Evolutionary conservation across 2,888 invertebrate species (phyloP).

Genomic region (Invenusta paracnida): DNA sequence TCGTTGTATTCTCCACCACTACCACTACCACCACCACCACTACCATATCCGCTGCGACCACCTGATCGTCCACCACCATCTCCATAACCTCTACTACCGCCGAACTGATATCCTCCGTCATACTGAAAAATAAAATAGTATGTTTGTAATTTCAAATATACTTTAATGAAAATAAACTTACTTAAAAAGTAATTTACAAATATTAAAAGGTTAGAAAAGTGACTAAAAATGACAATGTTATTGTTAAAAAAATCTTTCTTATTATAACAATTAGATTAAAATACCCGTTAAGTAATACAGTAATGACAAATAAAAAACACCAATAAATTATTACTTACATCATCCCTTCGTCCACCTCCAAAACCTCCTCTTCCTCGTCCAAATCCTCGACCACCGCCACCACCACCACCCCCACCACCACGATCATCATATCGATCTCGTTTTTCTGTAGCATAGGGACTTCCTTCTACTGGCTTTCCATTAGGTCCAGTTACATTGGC

Average conservation of each 20-base stretch:
- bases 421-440: conserved; percentile 46
- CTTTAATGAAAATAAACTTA: neutral
- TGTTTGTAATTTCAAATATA: neutral
- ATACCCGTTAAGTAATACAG: too few species aligned
- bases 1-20: too few species aligned
- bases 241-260: too few species aligned
- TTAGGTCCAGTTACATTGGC: conserved; percentile 92
- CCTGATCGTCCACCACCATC: neutral
- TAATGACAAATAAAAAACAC: neutral
- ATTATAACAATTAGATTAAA: too few species aligned
- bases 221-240: too few species aligned
- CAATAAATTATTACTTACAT: neutral
- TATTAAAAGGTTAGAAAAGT: too few species aligned
- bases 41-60: neutral
- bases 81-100: neutral
- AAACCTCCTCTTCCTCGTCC: neutral
- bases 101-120: neutral
- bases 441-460: conserved; percentile 73
- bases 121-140: neutral
- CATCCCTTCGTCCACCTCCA: neutral
- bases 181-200: neutral
- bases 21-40: neutral
- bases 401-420: conserved; percentile 48
- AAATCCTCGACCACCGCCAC: conserved; percentile 46
- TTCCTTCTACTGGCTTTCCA: conserved; percentile 86